phyloP scores from a whole-genome alignment of 2,888 invertebrate genomes.

The Plusia festucae region DNA sequence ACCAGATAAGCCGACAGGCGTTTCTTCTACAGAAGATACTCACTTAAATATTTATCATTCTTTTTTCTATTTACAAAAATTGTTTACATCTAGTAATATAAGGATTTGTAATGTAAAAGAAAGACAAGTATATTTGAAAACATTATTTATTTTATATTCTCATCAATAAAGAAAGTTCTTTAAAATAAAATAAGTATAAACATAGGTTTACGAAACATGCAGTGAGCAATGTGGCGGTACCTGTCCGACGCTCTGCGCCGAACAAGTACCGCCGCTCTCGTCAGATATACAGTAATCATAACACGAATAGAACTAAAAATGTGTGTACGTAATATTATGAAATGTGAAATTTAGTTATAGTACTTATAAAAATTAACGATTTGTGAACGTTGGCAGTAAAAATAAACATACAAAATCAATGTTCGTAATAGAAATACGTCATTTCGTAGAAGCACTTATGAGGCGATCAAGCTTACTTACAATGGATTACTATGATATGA shows the following conservation, averaged over 20 bases:
- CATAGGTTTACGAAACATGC: constrained; percentile 82
- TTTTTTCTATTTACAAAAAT: too few relatives aligned
- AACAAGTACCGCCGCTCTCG: constrained; percentile 54
- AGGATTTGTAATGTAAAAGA: background rate
- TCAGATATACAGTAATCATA: constrained; percentile 76
- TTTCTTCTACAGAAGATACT: background rate
- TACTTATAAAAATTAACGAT: constrained; percentile 79
- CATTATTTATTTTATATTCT: constrained; percentile 88
- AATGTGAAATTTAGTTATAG: constrained; percentile 78
- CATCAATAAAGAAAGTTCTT: constrained; percentile 88
- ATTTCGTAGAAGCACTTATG: constrained; percentile 84
- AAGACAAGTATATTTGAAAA: constrained; percentile 80
- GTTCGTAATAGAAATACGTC: constrained; percentile 76
- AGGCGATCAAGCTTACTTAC: constrained; percentile 87
- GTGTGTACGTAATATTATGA: constrained; percentile 81
- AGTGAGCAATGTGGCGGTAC: constrained; percentile 74
- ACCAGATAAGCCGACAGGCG: background rate
- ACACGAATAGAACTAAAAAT: constrained; percentile 82
- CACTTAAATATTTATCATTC: background rate
- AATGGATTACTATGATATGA: constrained; percentile 65
- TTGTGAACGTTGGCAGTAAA: constrained; percentile 87
- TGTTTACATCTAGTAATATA: too few relatives aligned
- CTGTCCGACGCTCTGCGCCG: constrained; percentile 21
- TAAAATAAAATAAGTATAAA: constrained; percentile 86
- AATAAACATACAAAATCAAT: constrained; percentile 71